Evolutionary conservation across 2,888 invertebrate species (phyloP), one percentile per base, ranked within the genome.

Genomic region (Polydrusus cervinus): DNA sequence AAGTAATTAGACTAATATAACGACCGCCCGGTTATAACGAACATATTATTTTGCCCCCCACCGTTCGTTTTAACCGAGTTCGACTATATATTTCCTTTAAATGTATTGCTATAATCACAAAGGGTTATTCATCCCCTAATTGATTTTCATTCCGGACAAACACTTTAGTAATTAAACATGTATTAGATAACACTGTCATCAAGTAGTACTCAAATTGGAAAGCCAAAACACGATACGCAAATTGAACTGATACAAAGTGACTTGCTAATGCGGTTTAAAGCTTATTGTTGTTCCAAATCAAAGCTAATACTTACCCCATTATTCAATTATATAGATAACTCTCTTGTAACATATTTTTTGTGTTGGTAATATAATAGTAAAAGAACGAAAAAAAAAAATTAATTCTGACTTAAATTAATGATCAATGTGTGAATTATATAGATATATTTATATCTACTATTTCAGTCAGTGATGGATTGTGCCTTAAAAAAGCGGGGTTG

Each of bases 181-280:
- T 38, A 60, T 60, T 38, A 38, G 57, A 38, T 38, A 38, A 38
- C 38, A 60, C 38, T 38, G 38, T 38, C 57, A 60, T 38, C 38
- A 16, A 60, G 38, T 60, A 38, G 16, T 38, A 60, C 40, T 60
- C 18, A 38, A 60, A 40, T 60, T 38, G 38, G 38, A 60, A 38
- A 60, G 38, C 38, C 38, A 38, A 53, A 38, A 7, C 57, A 38
- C 16, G 57, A 60, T 60, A 38, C 11, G 38, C 18, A 18, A 60
- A 60, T 38, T 60, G 18, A 60, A 60, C 18, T 16, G 57, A 60
- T 38, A 38, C 57, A 60, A 60, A 60, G 57, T 60, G 10, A 55
- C 57, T 34, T 60, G 57, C 9, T 60, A 60, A 60, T 60, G 25
- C 6, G 38, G 57, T 60, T 14, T 38, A 8, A 30, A 18, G 57